These are phyloP conservation scores for Chrysotoxum bicinctum DNA, from an alignment of 2,888 invertebrate genomes.

Conservation along the genomic window DNA sequence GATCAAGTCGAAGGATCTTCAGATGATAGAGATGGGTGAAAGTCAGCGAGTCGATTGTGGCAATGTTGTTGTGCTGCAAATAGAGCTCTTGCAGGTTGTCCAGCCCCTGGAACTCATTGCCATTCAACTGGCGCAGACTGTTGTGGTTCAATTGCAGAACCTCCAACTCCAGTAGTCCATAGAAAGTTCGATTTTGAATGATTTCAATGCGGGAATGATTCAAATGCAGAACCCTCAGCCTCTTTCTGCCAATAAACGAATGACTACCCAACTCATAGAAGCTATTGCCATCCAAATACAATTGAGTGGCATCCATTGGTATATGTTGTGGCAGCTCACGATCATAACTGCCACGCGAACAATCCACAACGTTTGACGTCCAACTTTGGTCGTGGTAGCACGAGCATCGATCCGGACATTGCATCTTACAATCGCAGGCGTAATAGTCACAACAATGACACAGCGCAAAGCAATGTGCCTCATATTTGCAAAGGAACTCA, in stretches of 20 bases:
- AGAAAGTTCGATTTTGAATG: conserved; percentile 94
- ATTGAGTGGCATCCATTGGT: conserved; percentile 97
- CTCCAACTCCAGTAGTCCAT: conserved; percentile 90
- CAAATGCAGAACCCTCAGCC: conserved; percentile 92
- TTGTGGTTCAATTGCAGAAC: conserved; percentile 94
- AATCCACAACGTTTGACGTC: conserved; percentile 96
- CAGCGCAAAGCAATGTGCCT: conserved; percentile 95
- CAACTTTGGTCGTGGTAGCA: conserved; percentile 97
- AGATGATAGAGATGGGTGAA: conserved; percentile 91
- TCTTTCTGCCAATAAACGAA: conserved; percentile 96
- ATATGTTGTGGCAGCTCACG: conserved; percentile 92
- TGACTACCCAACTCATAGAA: conserved; percentile 93
- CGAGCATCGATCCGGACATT: conserved; percentile 95
- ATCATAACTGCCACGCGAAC: conserved; percentile 90
- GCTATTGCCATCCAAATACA: conserved; percentile 95
- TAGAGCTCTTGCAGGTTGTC: conserved; percentile 93
- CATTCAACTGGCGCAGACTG: conserved; percentile 89
- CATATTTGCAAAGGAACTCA: conserved; percentile 95
- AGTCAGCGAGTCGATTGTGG: conserved; percentile 91
- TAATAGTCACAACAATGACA: conserved; percentile 98
- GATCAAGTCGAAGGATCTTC: conserved; percentile 92
- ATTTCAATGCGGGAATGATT: conserved; percentile 93
- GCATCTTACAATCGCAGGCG: conserved; percentile 98
- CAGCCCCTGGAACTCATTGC: conserved; percentile 91
- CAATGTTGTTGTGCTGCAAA: conserved; percentile 92